Percentiles rank a stretch among this genome's conserved stretches.
phyloP scores from a whole-genome alignment of 2,888 invertebrate species.

The Blastobasis adustella region DNA sequence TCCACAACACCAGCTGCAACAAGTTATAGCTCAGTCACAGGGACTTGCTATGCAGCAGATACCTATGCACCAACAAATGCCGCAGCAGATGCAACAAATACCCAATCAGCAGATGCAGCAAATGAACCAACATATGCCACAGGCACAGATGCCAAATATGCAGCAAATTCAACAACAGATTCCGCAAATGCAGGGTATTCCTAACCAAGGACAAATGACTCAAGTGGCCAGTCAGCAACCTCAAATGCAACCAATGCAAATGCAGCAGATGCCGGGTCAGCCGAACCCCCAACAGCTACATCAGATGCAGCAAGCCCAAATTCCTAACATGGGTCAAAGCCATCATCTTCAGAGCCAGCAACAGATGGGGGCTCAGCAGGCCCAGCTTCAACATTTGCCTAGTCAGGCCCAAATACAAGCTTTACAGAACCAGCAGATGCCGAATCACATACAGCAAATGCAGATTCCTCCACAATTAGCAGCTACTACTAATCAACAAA shows the following conservation, averaged over 20 bases:
- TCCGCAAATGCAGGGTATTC: constrained; percentile 66
- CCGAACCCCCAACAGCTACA: constrained; percentile 67
- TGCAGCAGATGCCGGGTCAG: constrained; percentile 67
- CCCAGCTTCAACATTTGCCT: constrained; percentile 67
- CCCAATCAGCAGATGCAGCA: constrained; percentile 72
- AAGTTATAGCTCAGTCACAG: constrained; percentile 67
- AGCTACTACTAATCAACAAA: constrained; percentile 50
- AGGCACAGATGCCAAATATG: constrained; percentile 63
- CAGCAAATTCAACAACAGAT: constrained; percentile 70
- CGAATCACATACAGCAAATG: constrained; percentile 72
- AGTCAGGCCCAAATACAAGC: constrained; percentile 71
- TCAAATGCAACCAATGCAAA: constrained; percentile 70
- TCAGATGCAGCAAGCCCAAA: constrained; percentile 67
- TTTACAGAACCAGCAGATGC: constrained; percentile 71
- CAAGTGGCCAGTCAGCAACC: constrained; percentile 66
- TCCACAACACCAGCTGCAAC: constrained; percentile 70
- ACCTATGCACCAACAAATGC: constrained; percentile 70
- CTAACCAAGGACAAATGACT: constrained; percentile 60
- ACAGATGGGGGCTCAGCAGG: constrained; percentile 57
- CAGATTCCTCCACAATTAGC: constrained; percentile 62
- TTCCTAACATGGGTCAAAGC: constrained; percentile 60
- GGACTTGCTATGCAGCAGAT: constrained; percentile 69
- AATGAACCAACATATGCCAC: constrained; percentile 65
- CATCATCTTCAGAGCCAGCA: constrained; percentile 67
- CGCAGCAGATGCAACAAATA: constrained; percentile 71